Conservation (phyloP, 2,888 invertebrate genomes). For the Seladonia tumulorum region DNA sequence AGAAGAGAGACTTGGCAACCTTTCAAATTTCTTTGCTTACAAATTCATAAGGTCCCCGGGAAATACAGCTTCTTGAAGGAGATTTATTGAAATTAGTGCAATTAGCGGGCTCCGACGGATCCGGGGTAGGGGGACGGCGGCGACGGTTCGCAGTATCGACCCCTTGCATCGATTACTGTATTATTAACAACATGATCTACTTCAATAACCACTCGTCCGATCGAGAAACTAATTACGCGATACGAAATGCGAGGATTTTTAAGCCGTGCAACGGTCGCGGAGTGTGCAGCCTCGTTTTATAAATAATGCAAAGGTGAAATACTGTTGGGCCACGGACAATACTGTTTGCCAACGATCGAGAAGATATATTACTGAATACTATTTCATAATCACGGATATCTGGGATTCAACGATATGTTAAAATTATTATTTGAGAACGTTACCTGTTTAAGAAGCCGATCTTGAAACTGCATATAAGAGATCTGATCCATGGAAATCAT, state of each 20-base stretch:
- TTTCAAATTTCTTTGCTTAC: conserved; percentile 68
- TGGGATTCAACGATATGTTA: neutral
- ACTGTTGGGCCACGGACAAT: neutral
- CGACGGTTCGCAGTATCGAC: conserved; percentile 37
- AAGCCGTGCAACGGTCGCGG: neutral
- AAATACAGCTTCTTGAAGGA: conserved; percentile 47
- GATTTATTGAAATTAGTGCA: conserved; percentile 61
- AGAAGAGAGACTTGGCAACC: conserved; percentile 58
- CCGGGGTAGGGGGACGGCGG: conserved; percentile 3
- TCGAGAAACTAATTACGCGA: conserved; percentile 6
- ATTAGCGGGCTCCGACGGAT: conserved; percentile 51
- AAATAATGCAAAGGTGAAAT: neutral
- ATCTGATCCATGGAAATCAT: neutral
- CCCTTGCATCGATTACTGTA: conserved; percentile 24
- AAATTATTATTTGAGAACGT: neutral
- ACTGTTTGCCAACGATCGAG: neutral
- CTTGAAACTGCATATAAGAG: neutral
- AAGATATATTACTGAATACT: neutral
- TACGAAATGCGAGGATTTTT: neutral
- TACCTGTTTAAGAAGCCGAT: neutral
- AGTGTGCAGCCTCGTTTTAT: neutral
- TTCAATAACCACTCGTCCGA: neutral
- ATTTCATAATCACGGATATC: too few species aligned
- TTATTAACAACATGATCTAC: neutral
- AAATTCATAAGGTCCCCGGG: conserved; percentile 65